Base-by-base conservation (phyloP, 1,140 invertebrate genomes). In the Sycobia sp. region DNA sequence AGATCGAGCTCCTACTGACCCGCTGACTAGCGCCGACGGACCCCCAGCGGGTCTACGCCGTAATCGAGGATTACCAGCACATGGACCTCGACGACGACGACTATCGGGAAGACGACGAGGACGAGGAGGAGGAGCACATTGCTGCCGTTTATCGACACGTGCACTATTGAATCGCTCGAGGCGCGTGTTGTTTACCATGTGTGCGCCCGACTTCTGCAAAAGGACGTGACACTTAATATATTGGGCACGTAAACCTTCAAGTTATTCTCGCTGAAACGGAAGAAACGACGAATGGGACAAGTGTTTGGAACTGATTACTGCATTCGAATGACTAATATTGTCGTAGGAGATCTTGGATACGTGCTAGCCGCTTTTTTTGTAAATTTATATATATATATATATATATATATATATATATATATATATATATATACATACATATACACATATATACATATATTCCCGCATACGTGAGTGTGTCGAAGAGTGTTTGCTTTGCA, bases 1-100 rank as follows among this genome's bases (percentile, higher is more conserved):
- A 58, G 10, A 20, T 54, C 11, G 16, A 50, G 22, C 50, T 62
- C 3, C 20, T 56, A 11, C 50, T 54, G n/a, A 56, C 38, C 50
- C 62, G 44, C n/a, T 32, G 49, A 54, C 43, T 39, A 65, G 43
- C 41, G 16, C 27, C 50, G 55, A 65, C 34, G 29, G 53, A 44
- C 47, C 38, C 22, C 4, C 34, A 50, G n/a, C 32, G 46, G 23
- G 46, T 59, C 23, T 59, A 50, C 16, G n/a, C n/a, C 23, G 36
- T 50, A 16, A 59, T 59, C n/a, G 34, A 59, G 25, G 36, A 60
- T 16, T 20, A 53, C 32, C 32, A 39, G 49, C 41, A 65, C 11
- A 34, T 59, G 34, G 20, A 57, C 44, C 57, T 57, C 53, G 20
- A 66, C 56, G 53, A 46, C n/a, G 20, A n/a, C 27, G 10, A 34